Evolutionary conservation across 2,797 vertebrate genomes (phyloP).

Genomic region (Amazona ochrocephala): DNA sequence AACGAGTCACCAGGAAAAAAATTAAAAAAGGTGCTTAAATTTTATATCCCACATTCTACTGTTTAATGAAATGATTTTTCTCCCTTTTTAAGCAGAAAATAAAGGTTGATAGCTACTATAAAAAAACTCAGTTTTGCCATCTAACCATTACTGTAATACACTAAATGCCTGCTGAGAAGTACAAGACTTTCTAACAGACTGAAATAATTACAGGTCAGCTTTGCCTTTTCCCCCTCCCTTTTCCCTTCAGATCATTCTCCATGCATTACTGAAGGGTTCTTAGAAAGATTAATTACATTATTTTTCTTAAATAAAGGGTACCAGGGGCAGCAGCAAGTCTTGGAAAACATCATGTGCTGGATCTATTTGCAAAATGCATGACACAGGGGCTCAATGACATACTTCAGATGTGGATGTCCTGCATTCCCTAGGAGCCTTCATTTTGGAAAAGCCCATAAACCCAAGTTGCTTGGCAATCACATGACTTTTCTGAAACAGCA

Average conservation of each 20-base stretch:
- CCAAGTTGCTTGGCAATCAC: neutral
- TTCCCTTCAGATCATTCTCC: neutral
- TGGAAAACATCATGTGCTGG: neutral
- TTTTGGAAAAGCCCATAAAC: neutral
- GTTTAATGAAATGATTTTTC: neutral
- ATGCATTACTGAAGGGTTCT: neutral
- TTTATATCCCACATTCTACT: neutral
- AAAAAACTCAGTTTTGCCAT: conserved; percentile 16
- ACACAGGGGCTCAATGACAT: neutral
- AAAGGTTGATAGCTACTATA: neutral
- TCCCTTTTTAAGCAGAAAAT: conserved; percentile 9
- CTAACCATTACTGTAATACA: neutral
- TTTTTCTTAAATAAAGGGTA: neutral
- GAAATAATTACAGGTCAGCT: neutral
- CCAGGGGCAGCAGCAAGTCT: neutral
- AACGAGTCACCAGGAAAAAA: conserved; percentile 4
- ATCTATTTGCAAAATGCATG: neutral
- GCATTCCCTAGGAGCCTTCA: neutral
- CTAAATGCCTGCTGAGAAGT: neutral
- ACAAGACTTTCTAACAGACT: neutral
- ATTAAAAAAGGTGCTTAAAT: neutral
- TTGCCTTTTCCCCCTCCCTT: neutral
- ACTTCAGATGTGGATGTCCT: neutral
- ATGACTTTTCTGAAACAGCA: neutral
- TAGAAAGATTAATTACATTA: neutral